Conservation (phyloP, 2,113 vertebrate genomes). For the Perccottus glenii region DNA sequence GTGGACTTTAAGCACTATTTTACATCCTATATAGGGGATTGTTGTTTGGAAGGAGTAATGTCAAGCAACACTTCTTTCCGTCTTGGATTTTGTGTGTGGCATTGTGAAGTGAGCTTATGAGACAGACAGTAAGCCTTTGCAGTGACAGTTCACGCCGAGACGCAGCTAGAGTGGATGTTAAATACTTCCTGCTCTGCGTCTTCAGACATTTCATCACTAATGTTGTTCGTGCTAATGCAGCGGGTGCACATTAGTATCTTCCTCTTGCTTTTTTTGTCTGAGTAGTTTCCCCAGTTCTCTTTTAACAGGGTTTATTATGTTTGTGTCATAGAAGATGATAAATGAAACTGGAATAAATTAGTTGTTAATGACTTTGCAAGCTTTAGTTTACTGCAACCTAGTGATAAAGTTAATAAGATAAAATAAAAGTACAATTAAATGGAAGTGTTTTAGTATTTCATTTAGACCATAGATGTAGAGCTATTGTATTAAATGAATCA, state of each 20-base stretch:
- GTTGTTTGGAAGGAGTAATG: background rate
- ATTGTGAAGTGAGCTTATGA: constrained; percentile 36
- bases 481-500: too few species aligned
- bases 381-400: constrained; percentile 13
- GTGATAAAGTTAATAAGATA: constrained; percentile 12
- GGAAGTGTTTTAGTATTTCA: background rate
- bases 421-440: constrained; percentile 7
- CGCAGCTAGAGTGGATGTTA: constrained; percentile 32
- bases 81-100: constrained; percentile 37
- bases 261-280: constrained; percentile 21
- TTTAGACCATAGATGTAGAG: too few species aligned
- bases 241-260: constrained; percentile 19
- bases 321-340: constrained; percentile 31
- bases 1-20: background rate
- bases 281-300: constrained; percentile 16
- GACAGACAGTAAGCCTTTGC: constrained; percentile 52
- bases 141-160: constrained; percentile 49
- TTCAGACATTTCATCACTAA: constrained; percentile 30
- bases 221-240: constrained; percentile 30
- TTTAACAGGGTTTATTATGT: constrained; percentile 31
- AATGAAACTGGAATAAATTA: constrained; percentile 38
- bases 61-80: constrained; percentile 10
- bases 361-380: constrained; percentile 21
- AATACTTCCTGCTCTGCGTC: constrained; percentile 39
- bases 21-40: background rate